A percentile compares a stretch with the other conserved stretches of the same genome.
Conservation (phyloP, 2,888 invertebrate species). For the Zygogramma bicolorata region DNA sequence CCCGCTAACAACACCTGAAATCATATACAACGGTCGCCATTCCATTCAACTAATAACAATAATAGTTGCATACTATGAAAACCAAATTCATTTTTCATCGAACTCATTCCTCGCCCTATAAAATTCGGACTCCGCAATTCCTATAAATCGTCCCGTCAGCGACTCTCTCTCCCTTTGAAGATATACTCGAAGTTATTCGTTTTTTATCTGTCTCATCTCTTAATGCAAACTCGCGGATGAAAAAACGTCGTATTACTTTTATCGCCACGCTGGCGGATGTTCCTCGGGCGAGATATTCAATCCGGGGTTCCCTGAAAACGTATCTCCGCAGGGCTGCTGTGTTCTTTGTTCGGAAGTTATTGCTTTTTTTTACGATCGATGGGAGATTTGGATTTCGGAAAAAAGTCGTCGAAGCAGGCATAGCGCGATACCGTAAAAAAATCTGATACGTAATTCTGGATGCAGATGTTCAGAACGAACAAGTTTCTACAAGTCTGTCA, state of each 20-base stretch:
- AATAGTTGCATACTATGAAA: not conserved
- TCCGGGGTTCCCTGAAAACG: not conserved
- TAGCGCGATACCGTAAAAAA: not conserved
- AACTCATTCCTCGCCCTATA: not conserved
- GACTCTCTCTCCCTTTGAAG: too few species aligned
- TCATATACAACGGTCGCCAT: too few species aligned
- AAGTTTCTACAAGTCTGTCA: too few species aligned
- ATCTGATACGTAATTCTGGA: not conserved
- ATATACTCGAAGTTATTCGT: not conserved
- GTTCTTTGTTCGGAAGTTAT: not conserved
- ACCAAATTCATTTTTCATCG: not conserved
- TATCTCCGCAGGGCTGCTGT: not conserved
- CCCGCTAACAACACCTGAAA: too few species aligned
- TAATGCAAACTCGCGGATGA: not conserved
- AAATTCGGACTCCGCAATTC: not conserved
- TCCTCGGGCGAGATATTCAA: not conserved
- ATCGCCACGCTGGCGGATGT: not conserved
- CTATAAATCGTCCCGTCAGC: not conserved
- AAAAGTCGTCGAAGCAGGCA: not conserved
- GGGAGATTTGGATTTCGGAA: not conserved
- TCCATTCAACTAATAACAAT: too few species aligned
- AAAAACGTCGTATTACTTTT: not conserved
- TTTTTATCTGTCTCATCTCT: not conserved
- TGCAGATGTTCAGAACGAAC: too few species aligned
- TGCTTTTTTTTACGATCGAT: not conserved